A percentile compares a stretch with the other conserved stretches of the same genome.
phyloP scores from a whole-genome alignment of 2,888 invertebrate genomes.

The Stegophylla sp. region DNA sequence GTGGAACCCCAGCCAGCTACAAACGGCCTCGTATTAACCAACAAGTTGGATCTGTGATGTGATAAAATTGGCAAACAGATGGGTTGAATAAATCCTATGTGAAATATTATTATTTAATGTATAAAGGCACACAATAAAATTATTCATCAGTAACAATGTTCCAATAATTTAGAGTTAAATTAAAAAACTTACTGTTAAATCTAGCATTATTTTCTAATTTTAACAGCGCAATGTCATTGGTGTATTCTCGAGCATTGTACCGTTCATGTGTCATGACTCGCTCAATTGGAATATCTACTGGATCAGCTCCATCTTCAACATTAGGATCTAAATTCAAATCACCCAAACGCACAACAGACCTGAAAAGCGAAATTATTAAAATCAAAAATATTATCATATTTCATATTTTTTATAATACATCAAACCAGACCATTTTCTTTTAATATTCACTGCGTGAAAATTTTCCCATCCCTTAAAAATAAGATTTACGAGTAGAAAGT shows the following conservation, averaged over 20 bases:
- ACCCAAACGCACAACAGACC: constrained; percentile 76
- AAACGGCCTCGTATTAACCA: constrained; percentile 71
- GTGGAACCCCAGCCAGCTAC: constrained; percentile 86
- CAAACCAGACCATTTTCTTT: no score
- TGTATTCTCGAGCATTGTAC: constrained; percentile 71
- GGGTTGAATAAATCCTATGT: constrained; percentile 73
- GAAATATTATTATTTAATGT: constrained; percentile 12
- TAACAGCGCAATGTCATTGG: constrained; percentile 82
- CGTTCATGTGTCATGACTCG: constrained; percentile 72
- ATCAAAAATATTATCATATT: background rate
- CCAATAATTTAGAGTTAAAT: constrained; percentile 60
- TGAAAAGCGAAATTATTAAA: constrained; percentile 64
- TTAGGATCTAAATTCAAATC: constrained; percentile 76
- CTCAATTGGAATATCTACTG: constrained; percentile 71
- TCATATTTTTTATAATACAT: no score
- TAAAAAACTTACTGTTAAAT: constrained; percentile 67
- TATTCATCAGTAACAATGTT: background rate
- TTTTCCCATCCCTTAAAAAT: no score
- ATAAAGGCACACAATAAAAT: background rate
- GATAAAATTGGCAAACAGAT: constrained; percentile 76
- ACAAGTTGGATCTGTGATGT: constrained; percentile 68
- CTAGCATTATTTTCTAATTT: constrained; percentile 69
- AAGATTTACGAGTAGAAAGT: no score
- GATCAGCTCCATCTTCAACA: constrained; percentile 71
- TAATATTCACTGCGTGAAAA: no score